phyloP scores from a whole-genome alignment of 2,888 invertebrate genomes.

The Vannuccia rotundouncinata region DNA sequence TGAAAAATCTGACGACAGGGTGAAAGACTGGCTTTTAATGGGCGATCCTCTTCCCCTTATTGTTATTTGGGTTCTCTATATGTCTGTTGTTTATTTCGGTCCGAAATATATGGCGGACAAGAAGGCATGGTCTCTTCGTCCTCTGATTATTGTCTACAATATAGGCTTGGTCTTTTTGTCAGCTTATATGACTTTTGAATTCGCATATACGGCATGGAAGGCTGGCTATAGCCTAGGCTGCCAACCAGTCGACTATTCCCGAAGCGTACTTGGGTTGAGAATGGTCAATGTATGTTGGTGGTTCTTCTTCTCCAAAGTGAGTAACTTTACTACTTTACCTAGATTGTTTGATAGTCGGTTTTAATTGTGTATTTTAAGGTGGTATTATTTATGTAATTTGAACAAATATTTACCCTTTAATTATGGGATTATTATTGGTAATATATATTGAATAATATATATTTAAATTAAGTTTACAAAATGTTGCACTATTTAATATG shows the following conservation, averaged over 20 bases:
- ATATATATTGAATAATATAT: too few relatives aligned
- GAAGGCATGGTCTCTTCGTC: conserved; percentile 42
- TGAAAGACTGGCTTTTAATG: conserved; percentile 46
- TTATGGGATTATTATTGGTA: too few relatives aligned
- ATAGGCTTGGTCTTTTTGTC: conserved; percentile 44
- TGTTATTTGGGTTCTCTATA: conserved; percentile 43
- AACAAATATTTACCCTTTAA: too few relatives aligned
- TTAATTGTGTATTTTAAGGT: too few relatives aligned
- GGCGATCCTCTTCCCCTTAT: conserved; percentile 44
- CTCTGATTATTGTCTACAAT: conserved; percentile 45
- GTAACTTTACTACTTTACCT: too few relatives aligned
- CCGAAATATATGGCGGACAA: conserved; percentile 45
- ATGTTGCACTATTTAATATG: too few relatives aligned
- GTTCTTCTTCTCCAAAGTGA: conserved; percentile 52
- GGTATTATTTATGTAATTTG: too few relatives aligned
- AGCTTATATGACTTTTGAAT: conserved; percentile 47
- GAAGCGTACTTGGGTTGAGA: conserved; percentile 67
- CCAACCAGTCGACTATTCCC: conserved; percentile 72
- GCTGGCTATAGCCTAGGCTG: conserved; percentile 61
- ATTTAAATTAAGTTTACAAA: too few relatives aligned
- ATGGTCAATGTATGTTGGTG: conserved; percentile 50
- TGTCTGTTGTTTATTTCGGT: conserved; percentile 44
- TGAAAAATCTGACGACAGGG: conserved; percentile 44
- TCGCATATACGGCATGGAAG: conserved; percentile 41
- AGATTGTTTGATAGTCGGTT: too few relatives aligned